Conservation (phyloP, 35 echinoderm and acorn worm genomes). For the Lytechinus pictus region DNA sequence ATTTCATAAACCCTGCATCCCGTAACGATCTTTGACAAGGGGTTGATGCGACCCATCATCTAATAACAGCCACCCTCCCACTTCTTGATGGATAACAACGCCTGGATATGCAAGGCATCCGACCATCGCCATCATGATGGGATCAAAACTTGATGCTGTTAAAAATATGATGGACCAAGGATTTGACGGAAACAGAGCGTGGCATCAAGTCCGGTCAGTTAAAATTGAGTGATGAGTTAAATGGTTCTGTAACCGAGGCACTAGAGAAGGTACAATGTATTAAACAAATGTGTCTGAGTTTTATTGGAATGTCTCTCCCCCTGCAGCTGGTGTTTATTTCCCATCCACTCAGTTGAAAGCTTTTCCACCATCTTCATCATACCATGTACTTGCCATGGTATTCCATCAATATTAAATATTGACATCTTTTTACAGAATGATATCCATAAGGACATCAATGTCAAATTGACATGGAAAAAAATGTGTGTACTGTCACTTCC, state of each 20-base stretch:
- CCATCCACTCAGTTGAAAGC: too few species aligned
- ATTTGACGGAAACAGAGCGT: not conserved
- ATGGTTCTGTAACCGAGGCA: not conserved
- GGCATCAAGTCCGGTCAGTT: not conserved
- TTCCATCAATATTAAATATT: too few species aligned
- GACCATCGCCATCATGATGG: not conserved
- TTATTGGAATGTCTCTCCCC: too few species aligned
- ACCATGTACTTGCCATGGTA: too few species aligned
- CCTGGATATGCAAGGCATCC: not conserved
- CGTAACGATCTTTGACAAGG: not conserved
- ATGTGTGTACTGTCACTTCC: too few species aligned
- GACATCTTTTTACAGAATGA: too few species aligned
- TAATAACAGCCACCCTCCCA: not conserved
- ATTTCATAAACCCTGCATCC: not conserved
- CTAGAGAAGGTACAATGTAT: not conserved
- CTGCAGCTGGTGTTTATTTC: too few species aligned
- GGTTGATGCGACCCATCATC: not conserved
- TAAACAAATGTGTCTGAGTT: too few species aligned
- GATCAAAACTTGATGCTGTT: not conserved
- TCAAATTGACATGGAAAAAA: too few species aligned
- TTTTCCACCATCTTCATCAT: too few species aligned
- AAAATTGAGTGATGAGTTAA: not conserved
- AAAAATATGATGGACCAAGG: not conserved
- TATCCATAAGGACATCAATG: too few species aligned
- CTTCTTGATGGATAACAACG: not conserved